These are phyloP conservation scores for Brachyistius frenatus DNA, from an alignment of 2,113 vertebrate genomes.

Conservation along the genomic window DNA sequence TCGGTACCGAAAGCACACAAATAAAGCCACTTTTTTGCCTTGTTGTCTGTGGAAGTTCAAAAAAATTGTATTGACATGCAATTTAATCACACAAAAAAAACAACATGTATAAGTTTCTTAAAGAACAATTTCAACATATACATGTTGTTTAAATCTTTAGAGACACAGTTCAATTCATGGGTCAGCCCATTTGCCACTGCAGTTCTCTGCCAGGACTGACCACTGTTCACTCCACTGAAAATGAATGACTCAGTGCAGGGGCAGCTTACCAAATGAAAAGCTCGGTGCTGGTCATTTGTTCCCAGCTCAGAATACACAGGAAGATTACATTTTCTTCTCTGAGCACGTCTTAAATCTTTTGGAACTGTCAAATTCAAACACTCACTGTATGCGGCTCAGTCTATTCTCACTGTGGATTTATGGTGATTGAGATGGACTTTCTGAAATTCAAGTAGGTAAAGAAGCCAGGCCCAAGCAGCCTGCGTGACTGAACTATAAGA, in stretches of 20 bases:
- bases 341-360: slow-evolving; percentile 46
- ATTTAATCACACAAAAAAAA: no score
- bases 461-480: not conserved
- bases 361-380: slow-evolving; percentile 47
- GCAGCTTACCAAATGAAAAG: slow-evolving; percentile 62
- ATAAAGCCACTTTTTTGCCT: no score
- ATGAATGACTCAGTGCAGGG: slow-evolving; percentile 57
- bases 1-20: no score
- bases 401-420: slow-evolving; percentile 39
- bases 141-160: slow-evolving; percentile 26
- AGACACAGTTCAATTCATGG: slow-evolving; percentile 10
- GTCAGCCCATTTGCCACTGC: slow-evolving; percentile 27
- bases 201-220: slow-evolving; percentile 14
- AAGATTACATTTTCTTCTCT: slow-evolving; percentile 57
- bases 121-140: slow-evolving; percentile 3
- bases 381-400: slow-evolving; percentile 28
- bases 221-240: slow-evolving; percentile 44
- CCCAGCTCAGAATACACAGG: slow-evolving; percentile 41
- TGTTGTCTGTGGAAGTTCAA: no score
- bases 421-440: slow-evolving; percentile 20
- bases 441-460: slow-evolving; percentile 26
- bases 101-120: not conserved
- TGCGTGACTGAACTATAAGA: slow-evolving; percentile 1
- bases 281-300: slow-evolving; percentile 51
- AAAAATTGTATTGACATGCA: no score